Evolutionary conservation across 2,888 invertebrate genomes (phyloP), one percentile per base, ranked within the genome.

Genomic region (Monoplex corrugatus): DNA sequence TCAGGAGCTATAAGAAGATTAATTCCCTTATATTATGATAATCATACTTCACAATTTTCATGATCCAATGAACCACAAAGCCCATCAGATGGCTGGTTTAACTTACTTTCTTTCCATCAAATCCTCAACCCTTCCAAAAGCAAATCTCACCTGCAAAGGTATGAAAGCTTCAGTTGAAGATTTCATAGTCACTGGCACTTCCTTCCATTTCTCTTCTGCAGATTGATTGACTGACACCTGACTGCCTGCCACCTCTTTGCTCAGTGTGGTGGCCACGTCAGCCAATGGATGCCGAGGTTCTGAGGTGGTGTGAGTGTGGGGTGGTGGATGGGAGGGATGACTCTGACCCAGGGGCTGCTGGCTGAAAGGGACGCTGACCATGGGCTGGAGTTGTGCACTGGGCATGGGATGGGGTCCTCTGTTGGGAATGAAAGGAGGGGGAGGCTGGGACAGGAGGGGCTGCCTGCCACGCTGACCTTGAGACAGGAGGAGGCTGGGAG

Each of bases 131-230:
- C n/a, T n/a, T 50, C 50, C 8, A 50, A 13, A 8, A 50, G 8
- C 19, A 3, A 16, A 38, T 1, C 45, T 50, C 28, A 94, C 94
- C 93, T 94, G 94, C 38, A 94, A 87, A 1, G 94, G 94, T 45
- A 94, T 93, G 92, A 94, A 94, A 88, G 89, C 92, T 89, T 90
- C 88, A 32, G 89, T 83, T 32, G 83, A 45, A 38, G 87, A 84
- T 80, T 50, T 78, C 32, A 44, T n/a, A 13, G 57, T 8, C n/a
- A 45, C 50, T 28, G 45, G 45, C 13, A 50, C 87, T 63, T 83
- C 86, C 40, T 43, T 40, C 43, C 40, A 80, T 50, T 84, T 82
- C 32, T 57, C 57, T 44, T 57, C 50, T 23, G 57, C 40, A 43
- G 43, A 28, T 43, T 35, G 28, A 63, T 28, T 40, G 10, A 38